Evolutionary conservation across 2,888 invertebrate species (phyloP).

Genomic region (Oscheius myriophilus): DNA sequence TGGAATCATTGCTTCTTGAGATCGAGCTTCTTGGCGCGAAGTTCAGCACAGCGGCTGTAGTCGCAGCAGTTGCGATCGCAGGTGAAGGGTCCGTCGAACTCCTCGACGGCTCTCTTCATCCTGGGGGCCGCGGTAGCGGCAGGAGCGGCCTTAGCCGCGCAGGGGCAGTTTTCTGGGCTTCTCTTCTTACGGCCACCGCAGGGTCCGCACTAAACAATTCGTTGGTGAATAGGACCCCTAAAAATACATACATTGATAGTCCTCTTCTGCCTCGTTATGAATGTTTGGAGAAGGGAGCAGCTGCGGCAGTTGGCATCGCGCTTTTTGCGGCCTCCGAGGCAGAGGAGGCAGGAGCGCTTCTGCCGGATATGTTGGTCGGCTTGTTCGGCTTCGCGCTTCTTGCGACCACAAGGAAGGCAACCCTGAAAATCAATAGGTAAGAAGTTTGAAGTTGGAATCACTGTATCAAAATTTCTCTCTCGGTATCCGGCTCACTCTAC

Average conservation of each 20-base stretch:
- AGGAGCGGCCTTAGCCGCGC: background rate
- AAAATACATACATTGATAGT: slow-evolving; percentile 4
- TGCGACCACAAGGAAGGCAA: slow-evolving; percentile 24
- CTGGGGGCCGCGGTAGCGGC: background rate
- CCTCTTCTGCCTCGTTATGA: slow-evolving; percentile 6
- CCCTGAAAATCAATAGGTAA: slow-evolving; percentile 11
- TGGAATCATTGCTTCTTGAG: background rate
- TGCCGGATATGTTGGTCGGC: slow-evolving; percentile 16
- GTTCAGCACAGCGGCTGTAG: slow-evolving; percentile 10
- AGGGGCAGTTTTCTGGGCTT: slow-evolving; percentile 2
- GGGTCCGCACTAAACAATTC: slow-evolving; percentile 15
- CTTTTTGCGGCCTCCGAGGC: slow-evolving; percentile 21
- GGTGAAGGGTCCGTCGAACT: background rate
- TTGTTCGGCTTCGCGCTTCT: slow-evolving; percentile 6
- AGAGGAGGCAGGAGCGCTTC: slow-evolving; percentile 24
- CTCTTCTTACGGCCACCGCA: slow-evolving; percentile 23
- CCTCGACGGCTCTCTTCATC: slow-evolving; percentile 12
- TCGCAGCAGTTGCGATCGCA: slow-evolving; percentile 20
- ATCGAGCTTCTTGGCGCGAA: slow-evolving; percentile 9
- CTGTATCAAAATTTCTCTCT: too few species aligned
- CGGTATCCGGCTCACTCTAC: too few species aligned
- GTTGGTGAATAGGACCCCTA: background rate
- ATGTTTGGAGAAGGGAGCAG: slow-evolving; percentile 19
- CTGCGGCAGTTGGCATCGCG: slow-evolving; percentile 1
- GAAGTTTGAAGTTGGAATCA: too few species aligned